Evolutionary conservation across 2,113 vertebrate species (phyloP), one percentile per base, ranked within the genome.

Genomic region (Gavia stellata): DNA sequence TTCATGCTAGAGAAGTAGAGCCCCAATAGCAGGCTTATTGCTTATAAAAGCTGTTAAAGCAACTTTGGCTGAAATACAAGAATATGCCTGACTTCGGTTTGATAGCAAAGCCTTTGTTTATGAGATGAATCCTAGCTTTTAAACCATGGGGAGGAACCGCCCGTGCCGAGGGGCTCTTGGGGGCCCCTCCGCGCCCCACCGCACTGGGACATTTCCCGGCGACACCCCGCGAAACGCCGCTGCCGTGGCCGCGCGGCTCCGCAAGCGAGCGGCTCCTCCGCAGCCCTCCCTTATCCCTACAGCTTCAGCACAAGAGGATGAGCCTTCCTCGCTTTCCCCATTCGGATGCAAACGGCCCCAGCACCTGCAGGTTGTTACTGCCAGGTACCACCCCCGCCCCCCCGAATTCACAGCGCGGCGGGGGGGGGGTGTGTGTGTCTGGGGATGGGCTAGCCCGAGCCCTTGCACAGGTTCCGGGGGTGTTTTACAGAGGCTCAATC

Each of bases 341-440:
- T 62, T 81, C 20, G 29, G 40, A 58, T 42, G 58, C 53, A 73
- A 66, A 73, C 4, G 18, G 0, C 5, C 17, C 16, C 33, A 7
- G n/a, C 18, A 40, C 38, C 62, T 47, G 71, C 26, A 36, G 67
- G 31, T 1, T 59, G 40, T 63, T 50, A 9, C 79, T 49, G 82
- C 42, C 61, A 1, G 34, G 31, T 23, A 3, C 4, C 6, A 3
- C 31, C 5, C 4, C 3, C 10, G 9, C 5, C 12, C 3, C 14
- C 14, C 44, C 28, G 12, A 28, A 14, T 3, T 66, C 40, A 3
- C 49, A 17, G 62, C 44, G 1, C 6, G 2, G 29, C 7, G 7
- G 13, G 10, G 36, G 29, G n/a, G 17, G 21, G 9, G 29, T n/a
- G n/a, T n/a, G 3, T 1, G 19, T 1, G 4, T 34, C 38, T 25